phyloP scores from a whole-genome alignment of 2,888 invertebrate species.

The Eremobia ochroleuca region DNA sequence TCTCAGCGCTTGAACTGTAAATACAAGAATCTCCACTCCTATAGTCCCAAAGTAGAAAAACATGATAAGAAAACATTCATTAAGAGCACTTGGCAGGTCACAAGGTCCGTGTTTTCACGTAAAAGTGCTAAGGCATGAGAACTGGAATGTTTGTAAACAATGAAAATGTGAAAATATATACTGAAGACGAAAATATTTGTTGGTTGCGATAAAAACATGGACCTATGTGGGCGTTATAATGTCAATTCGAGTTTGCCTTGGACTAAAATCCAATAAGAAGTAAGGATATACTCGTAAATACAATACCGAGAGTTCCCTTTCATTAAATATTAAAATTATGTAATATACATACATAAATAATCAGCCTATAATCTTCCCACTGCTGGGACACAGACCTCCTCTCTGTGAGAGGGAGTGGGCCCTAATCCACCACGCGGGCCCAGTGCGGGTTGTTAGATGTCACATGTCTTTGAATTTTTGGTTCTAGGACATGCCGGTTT shows the following conservation, averaged over 20 bases:
- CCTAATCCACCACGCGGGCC: too few species aligned
- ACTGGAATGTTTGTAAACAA: conserved; percentile 26
- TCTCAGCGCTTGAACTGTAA: conserved; percentile 30
- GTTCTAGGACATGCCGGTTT: too few species aligned
- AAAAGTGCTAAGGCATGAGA: conserved; percentile 24
- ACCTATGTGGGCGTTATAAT: not conserved
- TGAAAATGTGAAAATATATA: not conserved
- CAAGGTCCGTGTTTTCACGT: conserved; percentile 8
- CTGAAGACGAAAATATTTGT: not conserved
- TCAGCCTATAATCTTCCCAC: too few species aligned
- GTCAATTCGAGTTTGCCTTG: not conserved
- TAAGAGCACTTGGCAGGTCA: conserved; percentile 28
- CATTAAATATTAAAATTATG: not conserved
- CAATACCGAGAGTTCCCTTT: not conserved
- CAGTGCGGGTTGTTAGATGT: too few species aligned
- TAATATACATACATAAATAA: too few species aligned
- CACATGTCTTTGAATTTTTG: too few species aligned
- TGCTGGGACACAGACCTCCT: too few species aligned
- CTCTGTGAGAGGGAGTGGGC: too few species aligned
- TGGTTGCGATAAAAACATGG: not conserved
- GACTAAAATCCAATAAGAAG: not conserved
- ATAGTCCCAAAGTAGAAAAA: conserved; percentile 26
- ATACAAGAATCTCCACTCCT: conserved; percentile 31
- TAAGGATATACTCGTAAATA: not conserved
- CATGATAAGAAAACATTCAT: conserved; percentile 42